These are phyloP conservation scores for Sinotaia quadrata DNA, from an alignment of 2,888 invertebrate species.

Conservation along the genomic window DNA sequence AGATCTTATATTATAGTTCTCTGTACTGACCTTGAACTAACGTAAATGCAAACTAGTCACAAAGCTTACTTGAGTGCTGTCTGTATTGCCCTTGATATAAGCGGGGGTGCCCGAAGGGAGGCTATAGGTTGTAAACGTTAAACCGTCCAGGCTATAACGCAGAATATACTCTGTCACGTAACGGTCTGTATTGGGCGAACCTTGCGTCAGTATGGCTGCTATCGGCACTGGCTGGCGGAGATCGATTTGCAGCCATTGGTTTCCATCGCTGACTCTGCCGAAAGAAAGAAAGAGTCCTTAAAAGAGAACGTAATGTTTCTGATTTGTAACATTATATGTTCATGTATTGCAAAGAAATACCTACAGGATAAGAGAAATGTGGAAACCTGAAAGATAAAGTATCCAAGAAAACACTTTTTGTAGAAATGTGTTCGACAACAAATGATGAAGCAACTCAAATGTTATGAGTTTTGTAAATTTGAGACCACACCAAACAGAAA, in stretches of 20 bases:
- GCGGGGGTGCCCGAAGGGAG: neutral
- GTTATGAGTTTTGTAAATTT: neutral
- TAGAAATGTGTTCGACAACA: neutral
- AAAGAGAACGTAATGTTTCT: too few relatives aligned
- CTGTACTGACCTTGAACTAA: too few relatives aligned
- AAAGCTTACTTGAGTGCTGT: neutral
- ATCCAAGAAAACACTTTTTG: too few relatives aligned
- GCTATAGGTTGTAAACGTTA: neutral
- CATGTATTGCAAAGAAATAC: too few relatives aligned
- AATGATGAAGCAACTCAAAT: neutral
- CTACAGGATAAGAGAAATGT: too few relatives aligned
- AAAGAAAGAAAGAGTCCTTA: neutral
- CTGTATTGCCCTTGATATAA: neutral
- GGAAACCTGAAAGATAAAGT: too few relatives aligned
- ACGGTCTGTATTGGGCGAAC: neutral
- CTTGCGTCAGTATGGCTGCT: neutral
- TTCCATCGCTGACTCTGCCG: neutral
- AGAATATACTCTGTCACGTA: neutral
- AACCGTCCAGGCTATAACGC: neutral
- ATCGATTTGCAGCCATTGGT: neutral
- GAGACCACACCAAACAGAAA: too few relatives aligned
- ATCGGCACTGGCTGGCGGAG: neutral
- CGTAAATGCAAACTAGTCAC: too few relatives aligned
- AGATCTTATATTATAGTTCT: too few relatives aligned
- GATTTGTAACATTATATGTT: too few relatives aligned